These are phyloP conservation scores for Mergus octosetaceus DNA, from an alignment of 2,797 vertebrate genomes.

Conservation along the genomic window DNA sequence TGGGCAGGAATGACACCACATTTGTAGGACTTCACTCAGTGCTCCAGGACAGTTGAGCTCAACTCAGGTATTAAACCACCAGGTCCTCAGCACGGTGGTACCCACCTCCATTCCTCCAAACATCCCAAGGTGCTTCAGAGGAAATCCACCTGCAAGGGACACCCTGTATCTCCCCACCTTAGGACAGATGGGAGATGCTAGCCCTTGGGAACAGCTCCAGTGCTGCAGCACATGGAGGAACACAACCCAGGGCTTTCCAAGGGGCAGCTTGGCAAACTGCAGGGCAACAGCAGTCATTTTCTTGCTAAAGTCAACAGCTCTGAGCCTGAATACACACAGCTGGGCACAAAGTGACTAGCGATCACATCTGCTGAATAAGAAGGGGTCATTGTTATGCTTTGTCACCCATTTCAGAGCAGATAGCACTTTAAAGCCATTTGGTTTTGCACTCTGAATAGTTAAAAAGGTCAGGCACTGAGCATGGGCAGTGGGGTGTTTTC, in stretches of 20 bases:
- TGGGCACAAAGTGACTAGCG: constrained; percentile 35
- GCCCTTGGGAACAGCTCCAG: background rate
- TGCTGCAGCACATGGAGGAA: background rate
- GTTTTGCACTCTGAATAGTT: constrained; percentile 46
- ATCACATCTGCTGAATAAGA: constrained; percentile 65
- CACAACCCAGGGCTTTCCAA: background rate
- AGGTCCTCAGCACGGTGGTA: background rate
- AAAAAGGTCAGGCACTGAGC: constrained; percentile 57
- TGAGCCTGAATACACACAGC: constrained; percentile 63
- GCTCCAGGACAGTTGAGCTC: background rate
- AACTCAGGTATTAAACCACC: background rate
- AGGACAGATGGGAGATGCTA: background rate
- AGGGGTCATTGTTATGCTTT: constrained; percentile 60
- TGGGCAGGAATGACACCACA: background rate
- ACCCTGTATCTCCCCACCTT: background rate
- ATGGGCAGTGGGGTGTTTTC: constrained; percentile 33
- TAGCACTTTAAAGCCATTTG: constrained; percentile 62
- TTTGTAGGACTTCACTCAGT: background rate
- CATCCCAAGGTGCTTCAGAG: background rate
- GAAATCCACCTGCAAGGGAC: background rate
- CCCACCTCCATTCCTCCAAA: background rate
- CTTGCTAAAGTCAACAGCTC: constrained; percentile 54
- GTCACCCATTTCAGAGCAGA: constrained; percentile 55
- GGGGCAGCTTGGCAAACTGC: background rate
- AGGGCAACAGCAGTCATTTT: background rate